phyloP scores from a whole-genome alignment of 1,140 invertebrate species.

The Drosophila biarmipes region DNA sequence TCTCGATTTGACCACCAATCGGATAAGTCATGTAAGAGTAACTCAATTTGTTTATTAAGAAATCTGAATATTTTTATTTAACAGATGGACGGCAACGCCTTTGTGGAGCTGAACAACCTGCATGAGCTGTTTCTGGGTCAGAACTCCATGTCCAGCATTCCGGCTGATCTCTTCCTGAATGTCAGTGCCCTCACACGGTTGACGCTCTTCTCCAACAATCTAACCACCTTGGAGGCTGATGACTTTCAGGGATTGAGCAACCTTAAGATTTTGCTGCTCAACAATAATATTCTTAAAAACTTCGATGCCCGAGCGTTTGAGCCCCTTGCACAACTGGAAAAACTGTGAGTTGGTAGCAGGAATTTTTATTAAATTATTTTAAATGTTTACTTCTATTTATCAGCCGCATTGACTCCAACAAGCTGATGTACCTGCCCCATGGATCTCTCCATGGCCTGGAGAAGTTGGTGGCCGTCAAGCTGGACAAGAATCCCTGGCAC shows the following conservation, averaged over 20 bases:
- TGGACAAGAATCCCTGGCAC: slow-evolving; percentile 94
- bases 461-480: slow-evolving; percentile 89
- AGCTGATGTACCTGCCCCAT: slow-evolving; percentile 89
- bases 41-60: not conserved
- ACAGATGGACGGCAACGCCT: slow-evolving; percentile 84
- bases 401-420: slow-evolving; percentile 92
- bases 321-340: slow-evolving; percentile 84
- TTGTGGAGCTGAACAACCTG: slow-evolving; percentile 85
- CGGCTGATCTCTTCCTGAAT: slow-evolving; percentile 85
- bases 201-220: slow-evolving; percentile 87
- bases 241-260: slow-evolving; percentile 86
- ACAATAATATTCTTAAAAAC: slow-evolving; percentile 87
- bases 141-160: slow-evolving; percentile 86
- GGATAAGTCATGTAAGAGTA: slow-evolving; percentile 81
- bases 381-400: slow-evolving; percentile 27
- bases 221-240: slow-evolving; percentile 85
- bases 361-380: not conserved
- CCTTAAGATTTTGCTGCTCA: slow-evolving; percentile 87
- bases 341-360: slow-evolving; percentile 84
- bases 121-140: slow-evolving; percentile 87
- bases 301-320: slow-evolving; percentile 86
- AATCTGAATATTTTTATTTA: not conserved
- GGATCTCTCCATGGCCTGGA: slow-evolving; percentile 89
- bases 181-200: slow-evolving; percentile 85
- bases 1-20: slow-evolving; percentile 87